phyloP scores from a whole-genome alignment of 2,888 invertebrate genomes.

The Drosophila rubida region DNA sequence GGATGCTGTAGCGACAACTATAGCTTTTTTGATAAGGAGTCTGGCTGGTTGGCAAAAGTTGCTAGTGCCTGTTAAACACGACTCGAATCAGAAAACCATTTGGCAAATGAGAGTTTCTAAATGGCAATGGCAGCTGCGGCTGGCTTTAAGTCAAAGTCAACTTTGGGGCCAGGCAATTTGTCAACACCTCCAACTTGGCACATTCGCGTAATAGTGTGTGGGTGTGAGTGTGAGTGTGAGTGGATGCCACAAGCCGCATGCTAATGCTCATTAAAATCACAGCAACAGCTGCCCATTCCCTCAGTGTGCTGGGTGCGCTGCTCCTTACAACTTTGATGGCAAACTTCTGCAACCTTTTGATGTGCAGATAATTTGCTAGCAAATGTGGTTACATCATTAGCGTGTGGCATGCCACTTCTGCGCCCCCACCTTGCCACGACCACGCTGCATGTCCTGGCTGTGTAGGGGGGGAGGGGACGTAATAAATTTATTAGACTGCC shows the following conservation, averaged over 20 bases:
- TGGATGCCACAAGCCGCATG: slow-evolving; percentile 50
- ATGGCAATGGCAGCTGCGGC: slow-evolving; percentile 46
- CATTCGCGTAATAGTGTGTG: neutral
- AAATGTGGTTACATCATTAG: slow-evolving; percentile 82
- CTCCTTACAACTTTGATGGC: slow-evolving; percentile 21
- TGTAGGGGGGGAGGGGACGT: slow-evolving; percentile 15
- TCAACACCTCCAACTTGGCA: slow-evolving; percentile 44
- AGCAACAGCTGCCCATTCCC: slow-evolving; percentile 15
- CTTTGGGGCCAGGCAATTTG: slow-evolving; percentile 58
- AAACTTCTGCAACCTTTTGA: slow-evolving; percentile 56
- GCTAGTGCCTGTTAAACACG: slow-evolving; percentile 8
- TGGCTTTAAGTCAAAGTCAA: slow-evolving; percentile 46
- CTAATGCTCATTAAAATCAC: slow-evolving; percentile 77
- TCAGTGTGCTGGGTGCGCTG: neutral
- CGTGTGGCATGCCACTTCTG: slow-evolving; percentile 38
- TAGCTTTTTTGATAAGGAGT: slow-evolving; percentile 5
- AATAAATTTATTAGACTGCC: slow-evolving; percentile 74
- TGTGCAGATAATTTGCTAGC: slow-evolving; percentile 78
- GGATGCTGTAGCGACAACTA: neutral
- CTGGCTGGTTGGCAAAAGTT: slow-evolving; percentile 1
- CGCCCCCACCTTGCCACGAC: neutral
- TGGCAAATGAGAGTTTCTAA: slow-evolving; percentile 61
- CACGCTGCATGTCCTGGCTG: slow-evolving; percentile 42
- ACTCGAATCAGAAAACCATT: slow-evolving; percentile 70
- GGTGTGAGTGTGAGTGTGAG: neutral